Evolutionary conservation across 2,888 invertebrate species (phyloP).

Genomic region (Athalia rosae): DNA sequence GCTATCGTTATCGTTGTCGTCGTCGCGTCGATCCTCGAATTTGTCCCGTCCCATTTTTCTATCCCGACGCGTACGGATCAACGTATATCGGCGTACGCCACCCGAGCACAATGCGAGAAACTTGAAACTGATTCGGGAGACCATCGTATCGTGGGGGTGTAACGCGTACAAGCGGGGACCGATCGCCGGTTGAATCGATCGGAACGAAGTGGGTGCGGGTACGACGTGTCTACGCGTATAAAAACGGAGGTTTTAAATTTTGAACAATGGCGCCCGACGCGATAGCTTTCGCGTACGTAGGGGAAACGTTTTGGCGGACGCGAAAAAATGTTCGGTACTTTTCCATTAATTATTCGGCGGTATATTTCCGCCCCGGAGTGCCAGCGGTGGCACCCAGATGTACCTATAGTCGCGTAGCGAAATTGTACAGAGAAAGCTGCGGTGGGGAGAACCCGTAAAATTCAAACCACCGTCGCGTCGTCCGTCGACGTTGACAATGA

Average conservation of each 20-base stretch:
- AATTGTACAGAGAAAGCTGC: neutral
- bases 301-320: conserved; percentile 26
- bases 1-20: no score
- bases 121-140: no score
- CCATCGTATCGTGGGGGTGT: no score
- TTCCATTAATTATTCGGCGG: conserved; percentile 22
- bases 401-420: neutral
- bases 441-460: neutral
- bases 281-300: conserved; percentile 11
- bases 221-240: no score
- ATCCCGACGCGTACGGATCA: no score
- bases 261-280: conserved; percentile 26
- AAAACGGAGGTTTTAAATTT: neutral
- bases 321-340: conserved; percentile 25
- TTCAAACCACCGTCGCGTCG: neutral
- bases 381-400: no score
- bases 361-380: neutral
- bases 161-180: neutral
- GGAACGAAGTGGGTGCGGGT: neutral
- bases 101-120: no score
- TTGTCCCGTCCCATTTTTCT: no score
- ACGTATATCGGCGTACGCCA: no score
- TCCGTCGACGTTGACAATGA: conserved; percentile 6
- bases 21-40: no score
- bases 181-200: neutral